These are phyloP conservation scores for Colostygia pectinataria DNA, from an alignment of 2,888 invertebrate species.

Conservation along the genomic window DNA sequence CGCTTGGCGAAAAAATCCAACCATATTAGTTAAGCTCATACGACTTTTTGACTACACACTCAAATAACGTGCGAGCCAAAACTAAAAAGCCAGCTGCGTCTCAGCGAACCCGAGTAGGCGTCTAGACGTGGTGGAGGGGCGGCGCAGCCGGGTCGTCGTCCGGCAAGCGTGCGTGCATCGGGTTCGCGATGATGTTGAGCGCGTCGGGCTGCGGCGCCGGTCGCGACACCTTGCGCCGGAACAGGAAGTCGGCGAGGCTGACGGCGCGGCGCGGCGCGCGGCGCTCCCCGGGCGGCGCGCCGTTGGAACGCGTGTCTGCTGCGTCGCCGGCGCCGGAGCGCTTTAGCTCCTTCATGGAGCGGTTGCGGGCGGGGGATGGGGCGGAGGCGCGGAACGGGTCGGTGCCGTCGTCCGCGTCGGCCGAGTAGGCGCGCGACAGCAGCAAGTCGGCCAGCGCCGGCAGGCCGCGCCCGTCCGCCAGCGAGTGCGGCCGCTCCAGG, in stretches of 20 bases:
- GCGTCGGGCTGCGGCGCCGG: slow-evolving; percentile 24
- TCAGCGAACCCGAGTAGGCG: neutral
- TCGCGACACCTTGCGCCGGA: slow-evolving; percentile 41
- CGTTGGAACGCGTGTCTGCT: slow-evolving; percentile 50
- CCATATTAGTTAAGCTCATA: no score
- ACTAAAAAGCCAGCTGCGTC: neutral
- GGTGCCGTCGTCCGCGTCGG: slow-evolving; percentile 42
- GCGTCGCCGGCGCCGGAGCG: slow-evolving; percentile 38
- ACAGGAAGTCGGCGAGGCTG: slow-evolving; percentile 56
- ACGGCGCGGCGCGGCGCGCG: slow-evolving; percentile 42
- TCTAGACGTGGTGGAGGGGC: slow-evolving; percentile 47
- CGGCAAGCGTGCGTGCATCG: slow-evolving; percentile 54
- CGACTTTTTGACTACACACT: neutral
- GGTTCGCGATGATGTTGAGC: slow-evolving; percentile 66
- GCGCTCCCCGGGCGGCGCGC: neutral
- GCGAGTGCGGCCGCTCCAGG: slow-evolving; percentile 62
- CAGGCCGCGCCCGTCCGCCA: slow-evolving; percentile 52
- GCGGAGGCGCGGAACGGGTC: neutral
- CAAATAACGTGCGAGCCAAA: neutral
- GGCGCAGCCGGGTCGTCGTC: slow-evolving; percentile 28
- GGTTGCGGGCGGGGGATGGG: slow-evolving; percentile 35
- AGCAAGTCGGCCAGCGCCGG: slow-evolving; percentile 53
- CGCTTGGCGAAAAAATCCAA: no score
- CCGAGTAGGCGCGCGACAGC: slow-evolving; percentile 54
- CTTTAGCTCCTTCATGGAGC: slow-evolving; percentile 44